phyloP scores from a whole-genome alignment of 2,888 invertebrate genomes.

The Trimorus sp. region DNA sequence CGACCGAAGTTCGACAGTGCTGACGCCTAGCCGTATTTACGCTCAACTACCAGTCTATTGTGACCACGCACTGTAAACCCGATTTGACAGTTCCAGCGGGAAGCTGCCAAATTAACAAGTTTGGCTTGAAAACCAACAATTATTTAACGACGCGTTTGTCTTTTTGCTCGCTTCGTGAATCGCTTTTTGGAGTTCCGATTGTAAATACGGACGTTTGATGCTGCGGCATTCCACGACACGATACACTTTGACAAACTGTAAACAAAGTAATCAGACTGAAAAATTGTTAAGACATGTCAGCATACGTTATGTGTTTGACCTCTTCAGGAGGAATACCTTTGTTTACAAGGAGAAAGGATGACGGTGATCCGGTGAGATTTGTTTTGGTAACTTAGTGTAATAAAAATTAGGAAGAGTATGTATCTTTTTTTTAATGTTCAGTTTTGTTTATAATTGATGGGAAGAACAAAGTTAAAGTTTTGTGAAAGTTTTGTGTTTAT shows the following conservation, averaged over 20 bases:
- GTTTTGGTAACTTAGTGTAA: no score
- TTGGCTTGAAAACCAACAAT: no score
- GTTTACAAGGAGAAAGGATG: slow-evolving; percentile 92
- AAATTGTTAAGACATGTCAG: slow-evolving; percentile 85
- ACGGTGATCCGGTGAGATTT: slow-evolving; percentile 87
- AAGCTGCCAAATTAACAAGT: neutral
- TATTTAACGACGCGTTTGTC: no score
- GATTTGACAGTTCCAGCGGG: slow-evolving; percentile 1
- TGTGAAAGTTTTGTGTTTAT: no score
- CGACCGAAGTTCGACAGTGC: slow-evolving; percentile 9
- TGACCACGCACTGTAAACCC: slow-evolving; percentile 11
- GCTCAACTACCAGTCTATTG: slow-evolving; percentile 2
- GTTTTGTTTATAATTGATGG: no score
- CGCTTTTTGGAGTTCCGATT: no score
- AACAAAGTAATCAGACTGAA: neutral
- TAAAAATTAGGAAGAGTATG: no score
- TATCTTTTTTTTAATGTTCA: no score
- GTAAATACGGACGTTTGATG: neutral
- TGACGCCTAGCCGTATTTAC: slow-evolving; percentile 20
- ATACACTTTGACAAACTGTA: neutral
- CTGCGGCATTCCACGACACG: neutral
- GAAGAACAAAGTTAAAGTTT: no score
- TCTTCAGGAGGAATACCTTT: slow-evolving; percentile 94
- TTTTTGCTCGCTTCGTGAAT: no score
- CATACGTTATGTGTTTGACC: slow-evolving; percentile 91